Conservation (phyloP, 2,797 vertebrate species). For the Halcyon badia region DNA sequence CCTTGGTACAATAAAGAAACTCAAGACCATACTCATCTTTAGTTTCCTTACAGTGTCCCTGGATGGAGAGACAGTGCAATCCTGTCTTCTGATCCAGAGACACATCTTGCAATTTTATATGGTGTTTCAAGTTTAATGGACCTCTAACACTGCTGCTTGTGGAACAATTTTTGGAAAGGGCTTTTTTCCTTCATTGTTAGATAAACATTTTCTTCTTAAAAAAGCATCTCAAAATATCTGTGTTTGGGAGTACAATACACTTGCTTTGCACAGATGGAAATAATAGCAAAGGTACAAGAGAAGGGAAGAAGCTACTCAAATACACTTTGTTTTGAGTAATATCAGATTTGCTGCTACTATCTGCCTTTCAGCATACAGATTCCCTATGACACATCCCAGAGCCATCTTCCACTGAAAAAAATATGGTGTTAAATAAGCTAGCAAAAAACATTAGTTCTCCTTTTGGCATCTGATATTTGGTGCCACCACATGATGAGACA, state of each 20-base stretch:
- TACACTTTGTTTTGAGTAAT: not conserved
- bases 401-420: not conserved
- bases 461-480: not conserved
- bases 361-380: not conserved
- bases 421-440: not conserved
- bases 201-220: not conserved
- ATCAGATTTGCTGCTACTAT: not conserved
- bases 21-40: not conserved
- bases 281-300: not conserved
- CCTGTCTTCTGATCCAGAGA: not conserved
- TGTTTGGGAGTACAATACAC: not conserved
- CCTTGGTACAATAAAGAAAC: not conserved
- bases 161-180: not conserved
- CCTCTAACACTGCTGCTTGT: not conserved
- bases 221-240: not conserved
- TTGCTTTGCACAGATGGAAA: not conserved
- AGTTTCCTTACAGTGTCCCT: not conserved
- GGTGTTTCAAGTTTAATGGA: not conserved
- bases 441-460: not conserved
- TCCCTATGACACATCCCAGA: not conserved
- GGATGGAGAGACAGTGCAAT: not conserved
- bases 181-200: not conserved
- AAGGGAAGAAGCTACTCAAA: not conserved
- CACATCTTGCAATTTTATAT: not conserved
- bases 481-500: not conserved